Conservation (phyloP, 2,888 invertebrate species). For the Allophyes oxyacanthae region DNA sequence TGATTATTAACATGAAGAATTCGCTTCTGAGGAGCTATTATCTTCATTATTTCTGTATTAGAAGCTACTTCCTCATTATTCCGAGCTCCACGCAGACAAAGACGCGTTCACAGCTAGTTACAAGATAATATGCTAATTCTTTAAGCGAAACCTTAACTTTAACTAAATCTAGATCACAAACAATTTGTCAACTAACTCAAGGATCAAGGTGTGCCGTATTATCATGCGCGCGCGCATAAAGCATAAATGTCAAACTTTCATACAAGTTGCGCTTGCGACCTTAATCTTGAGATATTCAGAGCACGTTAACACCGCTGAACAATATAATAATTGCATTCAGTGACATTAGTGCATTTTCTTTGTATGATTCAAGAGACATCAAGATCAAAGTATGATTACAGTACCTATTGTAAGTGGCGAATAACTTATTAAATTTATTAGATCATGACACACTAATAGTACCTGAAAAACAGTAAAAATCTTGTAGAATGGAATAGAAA, state of each 20-base stretch:
- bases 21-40: no score
- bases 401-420: no score
- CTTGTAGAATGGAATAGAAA: no score
- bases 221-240: conserved; percentile 31
- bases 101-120: no score
- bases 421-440: no score
- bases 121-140: conserved; percentile 20
- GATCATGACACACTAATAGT: no score
- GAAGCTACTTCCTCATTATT: no score
- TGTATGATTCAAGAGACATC: conserved; percentile 16
- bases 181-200: conserved; percentile 43
- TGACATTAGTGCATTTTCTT: conserved; percentile 6
- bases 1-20: no score
- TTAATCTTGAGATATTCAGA: conserved; percentile 42
- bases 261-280: conserved; percentile 53
- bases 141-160: neutral
- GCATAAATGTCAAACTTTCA: conserved; percentile 65
- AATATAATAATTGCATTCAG: conserved; percentile 25
- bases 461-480: no score
- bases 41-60: no score
- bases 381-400: no score
- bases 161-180: conserved; percentile 25
- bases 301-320: conserved; percentile 31
- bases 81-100: no score
- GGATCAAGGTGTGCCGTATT: conserved; percentile 43